Evolutionary conservation across 2,113 vertebrate species (phyloP), one percentile per base, ranked within the genome.

Genomic region (Tragelaphus imberbis): DNA sequence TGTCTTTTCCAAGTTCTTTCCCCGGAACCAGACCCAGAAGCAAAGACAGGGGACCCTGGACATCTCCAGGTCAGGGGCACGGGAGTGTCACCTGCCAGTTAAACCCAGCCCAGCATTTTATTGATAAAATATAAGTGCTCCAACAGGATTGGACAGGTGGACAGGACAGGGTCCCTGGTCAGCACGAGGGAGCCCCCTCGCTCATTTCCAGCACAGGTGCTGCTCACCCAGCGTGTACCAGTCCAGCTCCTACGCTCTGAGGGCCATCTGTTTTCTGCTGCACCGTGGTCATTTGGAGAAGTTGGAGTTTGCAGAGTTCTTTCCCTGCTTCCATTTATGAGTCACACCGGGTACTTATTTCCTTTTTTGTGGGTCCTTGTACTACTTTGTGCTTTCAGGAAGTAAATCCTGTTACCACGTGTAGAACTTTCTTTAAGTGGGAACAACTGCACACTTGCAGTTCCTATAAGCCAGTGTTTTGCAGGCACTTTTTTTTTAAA

Each of bases 21-120:
- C 30, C 56, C 14, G 6, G 0, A 0, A 2, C 27, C 27, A 53
- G 75, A 53, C 49, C 3, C 85, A 23, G 93, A 23, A 2, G 0
- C 19, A 47, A 65, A 17, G 61, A 40, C 1, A 0, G 1, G 75
- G 0, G 0, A 2, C 5, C 2, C 33, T 2, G 0, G 7, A 17
- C 1, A 0, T 51, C 14, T 61, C 96, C 1, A 0, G 7, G 21
- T 33, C 44, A 53, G 56, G 49, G 21, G 5, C 79, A 40, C 4
- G 1, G 84, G 58, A 33, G 28, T 28, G 56, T 33, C 49, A 3
- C 16, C 21, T 79, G 65, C n/a, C 58, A 47, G 49, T 25, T 47
- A 61, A 88, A 3, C 33, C 2, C 2, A 80, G 51, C 44, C 15
- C 40, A 16, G 68, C 68, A 71, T 40, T 71, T 71, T 71, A 23